These are phyloP conservation scores for Mormyrus hasselquistii DNA, from an alignment of 2,797 vertebrate species.

Conservation along the genomic window DNA sequence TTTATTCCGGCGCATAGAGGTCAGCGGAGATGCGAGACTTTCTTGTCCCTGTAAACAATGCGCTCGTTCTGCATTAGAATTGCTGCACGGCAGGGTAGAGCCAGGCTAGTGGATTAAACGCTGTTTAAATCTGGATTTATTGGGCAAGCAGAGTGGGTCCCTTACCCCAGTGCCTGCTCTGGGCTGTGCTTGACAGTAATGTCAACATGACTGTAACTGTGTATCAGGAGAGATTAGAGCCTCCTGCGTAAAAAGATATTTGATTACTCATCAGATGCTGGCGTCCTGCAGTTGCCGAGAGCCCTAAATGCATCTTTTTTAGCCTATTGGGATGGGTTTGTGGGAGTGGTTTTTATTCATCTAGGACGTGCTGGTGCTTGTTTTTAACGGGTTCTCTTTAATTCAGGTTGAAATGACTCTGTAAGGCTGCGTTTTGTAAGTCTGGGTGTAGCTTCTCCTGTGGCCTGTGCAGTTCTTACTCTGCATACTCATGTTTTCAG, in stretches of 20 bases:
- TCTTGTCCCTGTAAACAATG: background rate
- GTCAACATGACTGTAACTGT: constrained; percentile 29
- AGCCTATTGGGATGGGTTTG: background rate
- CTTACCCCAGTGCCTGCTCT: background rate
- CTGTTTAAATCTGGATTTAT: constrained; percentile 20
- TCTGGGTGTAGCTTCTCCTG: background rate
- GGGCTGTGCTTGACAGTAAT: constrained; percentile 31
- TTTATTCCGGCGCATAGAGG: background rate
- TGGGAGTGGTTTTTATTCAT: background rate
- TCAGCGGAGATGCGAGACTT: background rate
- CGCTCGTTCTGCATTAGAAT: background rate
- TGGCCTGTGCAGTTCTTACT: background rate
- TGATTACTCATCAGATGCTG: constrained; percentile 49
- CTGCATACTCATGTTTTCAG: background rate
- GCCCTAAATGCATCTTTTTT: background rate
- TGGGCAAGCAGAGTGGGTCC: constrained; percentile 12
- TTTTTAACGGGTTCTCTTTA: background rate
- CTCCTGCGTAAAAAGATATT: constrained; percentile 55
- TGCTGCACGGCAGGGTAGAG: background rate
- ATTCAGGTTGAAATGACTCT: background rate
- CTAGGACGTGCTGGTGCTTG: background rate
- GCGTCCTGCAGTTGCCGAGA: background rate
- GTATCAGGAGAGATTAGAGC: constrained; percentile 31
- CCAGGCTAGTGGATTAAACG: background rate
- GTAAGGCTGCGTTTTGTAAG: background rate